Evolutionary conservation across 2,113 vertebrate genomes (phyloP), one percentile per base, ranked within the genome.

Genomic region (Erythrolamprus reginae): DNA sequence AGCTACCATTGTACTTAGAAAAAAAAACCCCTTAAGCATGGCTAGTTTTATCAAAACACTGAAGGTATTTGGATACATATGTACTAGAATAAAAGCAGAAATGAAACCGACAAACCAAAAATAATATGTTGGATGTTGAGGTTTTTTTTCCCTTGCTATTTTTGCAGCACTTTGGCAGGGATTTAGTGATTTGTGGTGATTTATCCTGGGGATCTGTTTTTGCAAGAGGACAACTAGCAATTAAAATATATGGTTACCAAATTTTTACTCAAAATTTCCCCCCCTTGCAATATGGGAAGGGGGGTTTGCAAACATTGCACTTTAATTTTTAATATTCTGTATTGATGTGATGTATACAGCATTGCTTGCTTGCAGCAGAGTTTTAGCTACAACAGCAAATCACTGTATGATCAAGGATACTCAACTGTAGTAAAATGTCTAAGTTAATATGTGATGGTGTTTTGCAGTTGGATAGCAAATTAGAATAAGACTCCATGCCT

Each of bases 241-340:
- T 77, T 77, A 77, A 77, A 77, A 77, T 77, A 77, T 77, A 77
- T 19, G 3, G 70, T 77, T 77, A 77, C 33, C 70, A 77, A 38
- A 77, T 38, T 38, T 77, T 42, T 77, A 38, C 17, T 77, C 70
- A 77, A 77, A 33, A 0, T 50, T 38, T 21, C 10, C 7, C 45
- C 91, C 82, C 45, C 15, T 89, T 92, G 42, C 33, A 77, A 77
- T 53, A 15, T 89, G 90, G 86, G 58, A 28, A 1, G 26, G 58
- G 58, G 56, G 12, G n/a, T 84, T 26, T 82, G 83, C 55, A 93
- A 92, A 92, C 91, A 88, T 33, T 0, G 86, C n/a, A 58, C n/a
- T 42, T 42, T 33, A 13, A 90, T 12, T 61, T 51, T 55, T 47
- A 87, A 12, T 17, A 17, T 83, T 85, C 82, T 28, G 0, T 82